A percentile compares a stretch with the other conserved stretches of the same genome.
These are phyloP conservation scores for Eurytoma adleriae DNA, from an alignment of 2,888 invertebrate genomes.

Conservation along the genomic window DNA sequence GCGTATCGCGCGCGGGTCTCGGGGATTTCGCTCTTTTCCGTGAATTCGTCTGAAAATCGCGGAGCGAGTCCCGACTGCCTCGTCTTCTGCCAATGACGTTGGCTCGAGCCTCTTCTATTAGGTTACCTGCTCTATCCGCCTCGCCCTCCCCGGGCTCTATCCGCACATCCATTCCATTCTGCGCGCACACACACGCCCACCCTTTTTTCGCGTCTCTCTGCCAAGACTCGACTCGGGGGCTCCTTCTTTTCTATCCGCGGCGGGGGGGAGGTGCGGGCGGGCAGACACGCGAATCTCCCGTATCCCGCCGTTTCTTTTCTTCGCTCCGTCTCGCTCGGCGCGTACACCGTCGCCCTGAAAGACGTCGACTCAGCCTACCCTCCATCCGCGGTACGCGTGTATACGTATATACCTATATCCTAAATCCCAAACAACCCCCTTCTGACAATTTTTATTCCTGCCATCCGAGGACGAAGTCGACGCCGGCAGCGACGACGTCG, in stretches of 20 bases:
- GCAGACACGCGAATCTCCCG: slow-evolving; percentile 66
- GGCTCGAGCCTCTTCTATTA: slow-evolving; percentile 73
- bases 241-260: slow-evolving; percentile 57
- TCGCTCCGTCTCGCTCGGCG: slow-evolving; percentile 24
- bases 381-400: slow-evolving; percentile 56
- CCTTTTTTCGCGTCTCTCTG: slow-evolving; percentile 59
- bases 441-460: slow-evolving; percentile 57
- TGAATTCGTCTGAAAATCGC: slow-evolving; percentile 73
- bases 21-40: slow-evolving; percentile 68
- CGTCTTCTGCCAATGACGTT: slow-evolving; percentile 74
- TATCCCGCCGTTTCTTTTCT: slow-evolving; percentile 63
- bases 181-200: slow-evolving; percentile 8
- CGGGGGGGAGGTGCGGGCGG: slow-evolving; percentile 59
- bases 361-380: slow-evolving; percentile 72
- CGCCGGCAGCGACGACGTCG: slow-evolving; percentile 33
- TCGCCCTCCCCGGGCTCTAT: slow-evolving; percentile 59
- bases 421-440: slow-evolving; percentile 57
- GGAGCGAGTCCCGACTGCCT: slow-evolving; percentile 68
- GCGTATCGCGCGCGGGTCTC: slow-evolving; percentile 47
- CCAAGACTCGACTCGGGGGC: slow-evolving; percentile 54
- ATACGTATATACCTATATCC: slow-evolving; percentile 58
- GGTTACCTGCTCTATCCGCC: slow-evolving; percentile 72
- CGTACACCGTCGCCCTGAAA: slow-evolving; percentile 63
- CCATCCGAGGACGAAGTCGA: slow-evolving; percentile 36
- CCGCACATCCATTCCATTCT: slow-evolving; percentile 53